Base-by-base conservation (phyloP, 2,888 invertebrate genomes). In the Nymphalis urticae region DNA sequence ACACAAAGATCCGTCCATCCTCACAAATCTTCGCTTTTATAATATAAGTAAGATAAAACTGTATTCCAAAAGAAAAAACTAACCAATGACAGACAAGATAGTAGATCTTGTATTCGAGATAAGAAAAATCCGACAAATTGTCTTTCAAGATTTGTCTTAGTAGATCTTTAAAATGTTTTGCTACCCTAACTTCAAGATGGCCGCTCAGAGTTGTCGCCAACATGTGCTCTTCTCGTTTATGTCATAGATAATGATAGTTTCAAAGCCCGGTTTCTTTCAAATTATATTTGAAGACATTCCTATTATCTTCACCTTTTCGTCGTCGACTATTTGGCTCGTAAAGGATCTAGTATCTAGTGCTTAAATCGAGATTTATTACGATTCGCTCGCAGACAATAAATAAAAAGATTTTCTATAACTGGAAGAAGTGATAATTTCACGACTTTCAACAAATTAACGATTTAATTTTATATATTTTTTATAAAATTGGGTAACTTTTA, bases 261-360 rank as follows among this genome's bases (percentile, higher is more conserved):
- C 48, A 62, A 64, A 68, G 48, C 50, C 42, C 36, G 42, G 62
- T 27, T 32, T 64, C 62, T 64, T 65, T 42, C 19, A 62, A 48
- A 32, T 54, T 62, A 66, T 64, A 69, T 71, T 66, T 62, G 62
- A 54, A 61, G 54, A 66, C 64, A 64, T 66, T 64, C 58, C 36
- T 64, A 69, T 66, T 69, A 66, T 69, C 59, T 56, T 61, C 48
- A 54, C 62, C 62, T 65, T 54, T 63, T 66, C 69, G 48, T 66
- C 69, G 48, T 59, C 48, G 53, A 63, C 24, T 6, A 56, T 66
- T 66, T 51, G 19, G 54, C 36, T 56, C 53, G 69, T 24, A 64
- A 66, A 69, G 60, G 64, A 71, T 66, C 54, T 63, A 66, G 54
- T 58, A 71, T 66, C 54, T 63, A 66, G 54, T 58, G 51, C 62